A percentile compares a stretch with the other conserved stretches of the same genome.
phyloP scores from a whole-genome alignment of 2,888 invertebrate species.

The Cephus nigrinus region DNA sequence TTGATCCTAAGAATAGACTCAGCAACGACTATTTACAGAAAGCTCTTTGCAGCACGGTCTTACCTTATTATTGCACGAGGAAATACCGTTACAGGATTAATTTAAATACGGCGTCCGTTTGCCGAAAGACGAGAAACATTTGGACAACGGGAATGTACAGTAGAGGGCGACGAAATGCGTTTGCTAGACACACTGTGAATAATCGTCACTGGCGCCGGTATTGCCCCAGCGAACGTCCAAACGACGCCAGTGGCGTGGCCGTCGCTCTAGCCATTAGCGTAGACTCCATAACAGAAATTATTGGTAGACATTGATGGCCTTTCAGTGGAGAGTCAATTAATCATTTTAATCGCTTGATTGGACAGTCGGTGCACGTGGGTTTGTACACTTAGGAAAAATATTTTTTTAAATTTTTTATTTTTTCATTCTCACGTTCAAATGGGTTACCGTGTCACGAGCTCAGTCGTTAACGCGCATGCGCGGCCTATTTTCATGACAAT shows the following conservation, averaged over 20 bases:
- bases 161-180: not conserved
- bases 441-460: not conserved
- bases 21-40: not conserved
- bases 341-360: not conserved
- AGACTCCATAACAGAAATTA: not conserved
- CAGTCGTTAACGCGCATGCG: not conserved
- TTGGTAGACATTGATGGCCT: not conserved
- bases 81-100: not conserved
- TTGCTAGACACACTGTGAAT: not conserved
- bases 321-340: not conserved
- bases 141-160: not conserved
- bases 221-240: not conserved
- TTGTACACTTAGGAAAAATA: not conserved
- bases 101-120: not conserved
- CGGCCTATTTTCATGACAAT: not conserved
- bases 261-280: not conserved
- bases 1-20: not conserved
- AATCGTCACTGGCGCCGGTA: not conserved
- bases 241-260: not conserved
- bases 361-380: not conserved
- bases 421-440: not conserved
- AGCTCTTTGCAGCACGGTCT: not conserved
- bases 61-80: not conserved
- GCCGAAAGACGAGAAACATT: not conserved
- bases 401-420: not conserved